Base-by-base conservation (phyloP, 2,113 vertebrate genomes). In the Astur gentilis region DNA sequence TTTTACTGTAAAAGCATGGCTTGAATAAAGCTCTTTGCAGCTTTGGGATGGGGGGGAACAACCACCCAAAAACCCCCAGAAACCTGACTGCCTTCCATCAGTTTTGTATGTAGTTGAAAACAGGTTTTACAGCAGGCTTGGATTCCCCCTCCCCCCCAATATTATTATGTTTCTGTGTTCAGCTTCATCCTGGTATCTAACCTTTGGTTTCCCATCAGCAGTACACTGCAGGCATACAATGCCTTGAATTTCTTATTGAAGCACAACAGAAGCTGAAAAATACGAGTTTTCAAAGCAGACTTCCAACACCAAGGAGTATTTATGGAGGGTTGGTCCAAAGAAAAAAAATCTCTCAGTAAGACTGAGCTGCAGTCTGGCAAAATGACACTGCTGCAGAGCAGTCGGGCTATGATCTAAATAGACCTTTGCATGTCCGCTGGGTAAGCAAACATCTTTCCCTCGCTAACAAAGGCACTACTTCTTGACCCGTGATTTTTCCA, bases 181-280 rank as follows among this genome's bases (percentile, higher is more conserved):
- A 36, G 50, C 78, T 66, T 81, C 34, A 52, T 72, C 21, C 62
- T 42, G 61, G 66, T 80, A 85, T 32, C 58, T 49, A 45, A 10
- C 49, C 40, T 76, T 92, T 87, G 32, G 45, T 83, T 98, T 97
- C 75, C 67, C 88, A 95, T 57, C 62, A 81, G 87, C 65, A 50
- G 82, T 61, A 47, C 38, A 9, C 79, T 84, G 85, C 94, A 55
- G 70, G 82, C 95, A 75, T 69, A 31, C 40, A 7, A 3, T 78
- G 50, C 66, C 69, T 58, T 67, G 79, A 71, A 78, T 88, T 89
- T 92, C 92, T 90, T 85, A 66, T 14, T 60, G 84, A 93, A 81
- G 45, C 14, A 45, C 73, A 70, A 52, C 69, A 77, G 55, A 64
- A 42, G 49, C 36, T 76, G 83, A 88, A 94, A 61, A 60, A 76